These are phyloP conservation scores for Bugula neritina DNA, from an alignment of 2,888 invertebrate species.

Conservation along the genomic window DNA sequence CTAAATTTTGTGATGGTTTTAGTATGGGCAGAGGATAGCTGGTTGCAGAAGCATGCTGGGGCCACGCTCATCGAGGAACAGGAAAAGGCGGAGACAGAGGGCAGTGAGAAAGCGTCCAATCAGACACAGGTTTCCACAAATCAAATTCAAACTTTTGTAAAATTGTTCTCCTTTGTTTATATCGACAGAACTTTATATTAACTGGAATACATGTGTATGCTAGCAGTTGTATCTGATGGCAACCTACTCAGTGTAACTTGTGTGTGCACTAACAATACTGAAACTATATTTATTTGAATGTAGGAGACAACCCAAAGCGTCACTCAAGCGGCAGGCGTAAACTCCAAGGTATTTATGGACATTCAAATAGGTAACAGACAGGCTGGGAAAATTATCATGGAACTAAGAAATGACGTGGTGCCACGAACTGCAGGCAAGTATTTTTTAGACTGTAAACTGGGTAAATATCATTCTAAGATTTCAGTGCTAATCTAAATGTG, in stretches of 20 bases:
- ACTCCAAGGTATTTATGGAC: slow-evolving; percentile 84
- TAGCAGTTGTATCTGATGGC: no score
- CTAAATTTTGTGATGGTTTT: no score
- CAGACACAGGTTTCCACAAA: background rate
- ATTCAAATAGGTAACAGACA: slow-evolving; percentile 82
- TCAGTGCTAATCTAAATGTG: no score
- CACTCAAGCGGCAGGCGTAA: slow-evolving; percentile 33
- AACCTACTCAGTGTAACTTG: no score
- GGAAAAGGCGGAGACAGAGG: slow-evolving; percentile 32
- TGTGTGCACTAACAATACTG: no score
- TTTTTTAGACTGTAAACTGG: background rate
- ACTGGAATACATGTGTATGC: no score
- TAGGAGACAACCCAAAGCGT: background rate
- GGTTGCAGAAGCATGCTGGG: slow-evolving; percentile 96
- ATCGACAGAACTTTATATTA: no score
- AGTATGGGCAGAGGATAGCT: slow-evolving; percentile 96
- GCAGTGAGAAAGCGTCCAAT: slow-evolving; percentile 31
- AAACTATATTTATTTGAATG: no score
- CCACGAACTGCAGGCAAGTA: slow-evolving; percentile 74
- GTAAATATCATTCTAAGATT: no score
- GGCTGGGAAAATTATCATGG: slow-evolving; percentile 82
- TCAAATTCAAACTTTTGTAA: no score
- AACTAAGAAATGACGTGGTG: slow-evolving; percentile 83
- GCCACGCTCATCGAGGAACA: slow-evolving; percentile 62
- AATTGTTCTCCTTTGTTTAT: no score